phyloP scores from a whole-genome alignment of 1,140 invertebrate species.

The Temnothorax longispinosus region DNA sequence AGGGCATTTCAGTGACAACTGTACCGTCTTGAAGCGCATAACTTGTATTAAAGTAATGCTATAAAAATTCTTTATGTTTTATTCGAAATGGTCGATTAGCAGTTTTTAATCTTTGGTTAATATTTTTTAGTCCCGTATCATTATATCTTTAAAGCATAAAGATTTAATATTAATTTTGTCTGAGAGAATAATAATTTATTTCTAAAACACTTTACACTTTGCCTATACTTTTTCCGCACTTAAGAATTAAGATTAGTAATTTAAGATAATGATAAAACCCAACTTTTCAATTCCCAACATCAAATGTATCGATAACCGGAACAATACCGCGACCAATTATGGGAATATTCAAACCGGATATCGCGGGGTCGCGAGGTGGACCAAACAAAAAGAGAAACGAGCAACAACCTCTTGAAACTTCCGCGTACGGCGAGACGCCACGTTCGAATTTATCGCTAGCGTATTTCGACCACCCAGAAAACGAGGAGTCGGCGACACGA shows the following conservation, averaged over 20 bases:
- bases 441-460: constrained; percentile 67
- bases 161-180: background rate
- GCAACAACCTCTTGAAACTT: constrained; percentile 47
- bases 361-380: background rate
- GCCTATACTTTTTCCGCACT: background rate
- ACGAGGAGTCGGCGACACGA: constrained; percentile 55
- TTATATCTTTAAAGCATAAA: background rate
- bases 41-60: no score
- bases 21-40: background rate
- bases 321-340: background rate
- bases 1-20: background rate
- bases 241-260: background rate
- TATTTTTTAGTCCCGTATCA: background rate
- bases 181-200: background rate
- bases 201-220: background rate
- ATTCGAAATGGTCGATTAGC: no score
- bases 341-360: background rate
- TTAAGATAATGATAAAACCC: background rate
- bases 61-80: no score
- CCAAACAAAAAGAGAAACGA: constrained; percentile 21
- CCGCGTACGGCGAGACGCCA: constrained; percentile 58
- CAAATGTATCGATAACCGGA: background rate
- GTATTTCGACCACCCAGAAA: constrained; percentile 71
- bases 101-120: background rate
- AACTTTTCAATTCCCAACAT: background rate